Percentiles rank a stretch among this genome's conserved stretches.
Conservation (phyloP, 2,113 vertebrate genomes). For the Carassius auratus region DNA sequence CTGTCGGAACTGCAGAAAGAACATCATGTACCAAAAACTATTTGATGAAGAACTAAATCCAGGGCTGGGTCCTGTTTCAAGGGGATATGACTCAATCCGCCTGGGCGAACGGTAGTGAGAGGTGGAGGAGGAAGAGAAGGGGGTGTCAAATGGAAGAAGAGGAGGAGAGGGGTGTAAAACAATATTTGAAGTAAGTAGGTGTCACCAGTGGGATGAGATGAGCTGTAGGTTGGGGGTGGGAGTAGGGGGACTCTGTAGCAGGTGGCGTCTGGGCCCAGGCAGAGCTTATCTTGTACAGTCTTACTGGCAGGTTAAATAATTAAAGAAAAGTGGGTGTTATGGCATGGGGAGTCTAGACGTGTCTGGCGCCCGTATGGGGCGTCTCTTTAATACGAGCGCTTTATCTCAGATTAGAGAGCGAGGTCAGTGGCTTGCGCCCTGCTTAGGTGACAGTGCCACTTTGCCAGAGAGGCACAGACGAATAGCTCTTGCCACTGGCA, state of each 20-base stretch:
- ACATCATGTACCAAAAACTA: slow-evolving; percentile 42
- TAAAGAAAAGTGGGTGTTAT: slow-evolving; percentile 72
- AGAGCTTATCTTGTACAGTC: slow-evolving; percentile 77
- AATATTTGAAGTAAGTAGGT: slow-evolving; percentile 21
- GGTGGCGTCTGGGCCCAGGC: slow-evolving; percentile 71
- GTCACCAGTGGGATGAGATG: slow-evolving; percentile 32
- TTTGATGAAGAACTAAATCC: slow-evolving; percentile 33
- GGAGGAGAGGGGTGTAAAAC: slow-evolving; percentile 25
- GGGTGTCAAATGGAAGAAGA: background rate
- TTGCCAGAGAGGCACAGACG: slow-evolving; percentile 52
- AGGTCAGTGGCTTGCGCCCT: slow-evolving; percentile 60
- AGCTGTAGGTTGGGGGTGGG: slow-evolving; percentile 20
- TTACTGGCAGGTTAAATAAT: slow-evolving; percentile 77
- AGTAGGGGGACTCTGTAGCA: slow-evolving; percentile 65
- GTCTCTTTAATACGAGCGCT: slow-evolving; percentile 71
- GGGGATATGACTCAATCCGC: slow-evolving; percentile 44
- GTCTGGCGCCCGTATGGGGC: slow-evolving; percentile 67
- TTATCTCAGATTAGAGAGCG: slow-evolving; percentile 72
- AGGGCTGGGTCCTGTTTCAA: slow-evolving; percentile 43
- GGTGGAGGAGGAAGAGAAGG: slow-evolving; percentile 19
- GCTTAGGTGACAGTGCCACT: slow-evolving; percentile 55
- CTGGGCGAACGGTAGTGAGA: slow-evolving; percentile 34
- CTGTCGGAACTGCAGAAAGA: slow-evolving; percentile 27
- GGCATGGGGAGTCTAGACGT: slow-evolving; percentile 76
- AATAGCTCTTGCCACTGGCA: slow-evolving; percentile 55